Base-by-base conservation (phyloP, 2,113 vertebrate species). In the Perognathus longimembris region DNA sequence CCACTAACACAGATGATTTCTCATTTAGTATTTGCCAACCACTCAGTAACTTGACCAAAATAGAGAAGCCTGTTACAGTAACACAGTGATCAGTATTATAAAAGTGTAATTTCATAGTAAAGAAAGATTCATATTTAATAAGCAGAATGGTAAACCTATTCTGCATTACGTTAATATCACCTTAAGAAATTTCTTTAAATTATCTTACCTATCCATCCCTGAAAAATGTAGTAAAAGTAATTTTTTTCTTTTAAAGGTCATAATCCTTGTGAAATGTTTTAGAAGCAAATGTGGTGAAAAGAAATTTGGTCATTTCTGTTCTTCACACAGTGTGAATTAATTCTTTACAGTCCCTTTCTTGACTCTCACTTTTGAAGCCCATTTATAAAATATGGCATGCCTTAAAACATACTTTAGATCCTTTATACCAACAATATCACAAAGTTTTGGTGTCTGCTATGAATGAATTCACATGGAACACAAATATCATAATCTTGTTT, bases 101-200 rank as follows among this genome's bases (percentile, higher is more conserved):
- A 85, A 83, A 4, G 21, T 77, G 32, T 77, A 89, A 74, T 82
- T 84, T 88, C 7, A 85, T 15, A n/a, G 67, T 50, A 66, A 70
- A 7, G 50, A 70, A 40, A 14, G 24, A 87, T 85, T 94, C 22
- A 38, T 22, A 38, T 69, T 32, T 85, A 40, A 14, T 82, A 17
- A 14, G 63, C 70, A 81, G 14, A 91, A 28, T 59, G 74, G 17
- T 84, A 32, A 7, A 76, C 40, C 34, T 38, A 0, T 83, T 85
- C 28, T n/a, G 18, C 4, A 89, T 81, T 64, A 77, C 38, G 32
- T 42, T 88, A 85, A 66, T 54, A 77, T 90, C 36, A 75, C 40
- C 94, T 93, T 79, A 22, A 38, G 3, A 79, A 34, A 88, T 71
- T 89, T 88, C 22, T 87, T 87, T 71, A 75, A 69, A 82, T 90